Percentiles rank a stretch among this genome's conserved stretches.
Conservation (phyloP, 1,140 invertebrate genomes). For the Bombus sylvicola region DNA sequence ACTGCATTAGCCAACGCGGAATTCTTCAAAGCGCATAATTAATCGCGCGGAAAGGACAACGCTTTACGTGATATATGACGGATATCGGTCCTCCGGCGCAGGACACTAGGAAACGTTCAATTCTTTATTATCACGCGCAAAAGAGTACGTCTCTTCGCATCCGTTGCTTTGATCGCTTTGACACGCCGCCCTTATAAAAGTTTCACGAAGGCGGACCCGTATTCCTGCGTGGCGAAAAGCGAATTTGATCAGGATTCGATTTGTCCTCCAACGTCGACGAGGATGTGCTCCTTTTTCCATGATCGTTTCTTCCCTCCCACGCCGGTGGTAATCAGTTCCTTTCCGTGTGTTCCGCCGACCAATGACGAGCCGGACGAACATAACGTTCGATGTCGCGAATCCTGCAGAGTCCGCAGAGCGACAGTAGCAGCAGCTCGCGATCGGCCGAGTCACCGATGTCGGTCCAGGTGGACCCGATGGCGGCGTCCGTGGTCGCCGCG, state of each 20-base stretch:
- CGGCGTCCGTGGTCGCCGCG: conserved; percentile 85
- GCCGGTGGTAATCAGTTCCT: conserved; percentile 55
- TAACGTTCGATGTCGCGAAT: conserved; percentile 56
- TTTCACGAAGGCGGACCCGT: conserved; percentile 54
- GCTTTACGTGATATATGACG: neutral
- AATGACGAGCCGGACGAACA: conserved; percentile 53
- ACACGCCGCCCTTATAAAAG: conserved; percentile 58
- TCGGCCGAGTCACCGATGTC: conserved; percentile 83
- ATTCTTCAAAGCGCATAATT: conserved; percentile 25
- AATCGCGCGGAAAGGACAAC: conserved; percentile 28
- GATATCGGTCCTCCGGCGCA: neutral
- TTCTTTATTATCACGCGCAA: conserved; percentile 31
- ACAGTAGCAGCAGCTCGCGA: conserved; percentile 82
- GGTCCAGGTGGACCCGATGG: conserved; percentile 84
- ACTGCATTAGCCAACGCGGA: neutral
- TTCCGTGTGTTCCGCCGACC: conserved; percentile 36
- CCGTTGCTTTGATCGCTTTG: conserved; percentile 64
- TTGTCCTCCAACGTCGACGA: conserved; percentile 21
- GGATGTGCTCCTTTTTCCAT: conserved; percentile 35
- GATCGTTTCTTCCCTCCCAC: conserved; percentile 48
- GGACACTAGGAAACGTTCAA: conserved; percentile 27
- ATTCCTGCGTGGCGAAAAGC: conserved; percentile 7
- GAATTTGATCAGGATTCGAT: conserved; percentile 65
- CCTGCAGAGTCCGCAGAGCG: conserved; percentile 81
- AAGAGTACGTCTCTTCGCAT: neutral